These are phyloP conservation scores for Anarsia innoxiella DNA, from an alignment of 2,888 invertebrate genomes.

Conservation along the genomic window DNA sequence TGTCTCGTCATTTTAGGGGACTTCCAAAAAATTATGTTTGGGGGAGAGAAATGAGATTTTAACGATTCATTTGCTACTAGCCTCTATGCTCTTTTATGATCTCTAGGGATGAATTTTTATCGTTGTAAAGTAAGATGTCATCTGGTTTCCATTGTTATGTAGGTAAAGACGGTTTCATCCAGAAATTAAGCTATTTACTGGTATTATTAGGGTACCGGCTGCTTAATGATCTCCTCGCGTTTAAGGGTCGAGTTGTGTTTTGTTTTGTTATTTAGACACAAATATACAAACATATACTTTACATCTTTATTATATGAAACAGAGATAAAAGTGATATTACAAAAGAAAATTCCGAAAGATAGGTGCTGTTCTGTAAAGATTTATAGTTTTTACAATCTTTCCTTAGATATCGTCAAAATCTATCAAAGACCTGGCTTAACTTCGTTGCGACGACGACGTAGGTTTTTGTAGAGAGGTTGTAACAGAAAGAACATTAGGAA, in stretches of 20 bases:
- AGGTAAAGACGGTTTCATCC: conserved; percentile 7
- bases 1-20: conserved; percentile 32
- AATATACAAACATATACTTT: too few species aligned
- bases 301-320: too few species aligned
- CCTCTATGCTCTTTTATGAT: conserved; percentile 25
- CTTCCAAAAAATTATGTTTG: conserved; percentile 34
- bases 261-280: conserved; percentile 5
- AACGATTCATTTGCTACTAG: conserved; percentile 37
- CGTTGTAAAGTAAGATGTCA: conserved; percentile 20
- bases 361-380: too few species aligned
- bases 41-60: conserved; percentile 37
- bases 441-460: too few species aligned
- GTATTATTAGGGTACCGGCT: conserved; percentile 9
- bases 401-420: too few species aligned
- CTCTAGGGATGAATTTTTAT: conserved; percentile 21
- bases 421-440: too few species aligned
- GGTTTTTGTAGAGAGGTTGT: too few species aligned
- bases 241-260: conserved; percentile 9
- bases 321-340: too few species aligned
- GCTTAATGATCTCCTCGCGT: conserved; percentile 12
- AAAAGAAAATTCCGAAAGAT: too few species aligned
- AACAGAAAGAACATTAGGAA: neutral
- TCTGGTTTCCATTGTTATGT: conserved; percentile 14
- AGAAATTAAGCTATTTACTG: conserved; percentile 8
- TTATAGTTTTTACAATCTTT: too few species aligned